phyloP scores from a whole-genome alignment of 2,888 invertebrate species.

The Athripsodes cinereus region DNA sequence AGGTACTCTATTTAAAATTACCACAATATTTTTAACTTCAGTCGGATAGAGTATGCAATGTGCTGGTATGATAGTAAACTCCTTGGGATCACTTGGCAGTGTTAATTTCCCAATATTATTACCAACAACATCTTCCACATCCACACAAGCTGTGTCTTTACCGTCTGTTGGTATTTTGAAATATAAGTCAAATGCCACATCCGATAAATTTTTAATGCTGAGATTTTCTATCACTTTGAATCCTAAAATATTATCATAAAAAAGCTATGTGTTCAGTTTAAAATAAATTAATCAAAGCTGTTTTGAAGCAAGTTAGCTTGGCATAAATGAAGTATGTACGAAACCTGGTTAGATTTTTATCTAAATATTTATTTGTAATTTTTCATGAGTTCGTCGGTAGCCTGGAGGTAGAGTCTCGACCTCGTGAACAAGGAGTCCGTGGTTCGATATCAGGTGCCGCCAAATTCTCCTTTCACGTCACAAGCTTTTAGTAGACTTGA shows the following conservation, averaged over 20 bases:
- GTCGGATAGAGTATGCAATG: not conserved
- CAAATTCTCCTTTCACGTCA: too few relatives aligned
- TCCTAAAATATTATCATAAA: not conserved
- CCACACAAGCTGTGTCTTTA: conserved; percentile 3
- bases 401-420: too few relatives aligned
- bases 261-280: not conserved
- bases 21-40: not conserved
- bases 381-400: too few relatives aligned
- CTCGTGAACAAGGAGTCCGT: too few relatives aligned
- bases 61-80: conserved; percentile 6
- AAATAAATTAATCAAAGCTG: not conserved
- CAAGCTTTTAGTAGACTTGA: too few relatives aligned
- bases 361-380: too few relatives aligned
- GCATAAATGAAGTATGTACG: too few relatives aligned
- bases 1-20: too few relatives aligned
- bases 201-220: conserved; percentile 12
- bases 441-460: too few relatives aligned
- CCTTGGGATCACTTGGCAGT: conserved; percentile 5
- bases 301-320: too few relatives aligned
- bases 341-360: too few relatives aligned
- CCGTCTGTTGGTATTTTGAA: conserved; percentile 15
- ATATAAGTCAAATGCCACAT: conserved; percentile 3
- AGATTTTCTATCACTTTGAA: conserved; percentile 4
- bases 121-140: conserved; percentile 3
- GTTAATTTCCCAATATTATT: conserved; percentile 2